Base-by-base conservation (phyloP, 2,888 invertebrate species). In the Lamellibrachia satsuma region DNA sequence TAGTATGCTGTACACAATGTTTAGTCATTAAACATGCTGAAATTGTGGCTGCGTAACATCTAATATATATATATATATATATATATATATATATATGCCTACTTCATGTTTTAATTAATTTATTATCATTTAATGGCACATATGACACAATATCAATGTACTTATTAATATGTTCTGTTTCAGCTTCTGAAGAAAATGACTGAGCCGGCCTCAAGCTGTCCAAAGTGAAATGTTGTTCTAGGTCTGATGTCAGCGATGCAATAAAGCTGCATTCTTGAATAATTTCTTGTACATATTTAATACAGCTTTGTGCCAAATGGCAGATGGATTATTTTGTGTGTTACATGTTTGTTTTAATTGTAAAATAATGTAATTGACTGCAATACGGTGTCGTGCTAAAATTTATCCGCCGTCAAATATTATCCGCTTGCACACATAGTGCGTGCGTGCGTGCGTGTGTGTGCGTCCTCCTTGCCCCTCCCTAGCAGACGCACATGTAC, bases 171-270 rank as follows among this genome's bases (percentile, higher is more conserved):
- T 75, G 75, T 22, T 75, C 75, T 22, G 22, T 75, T 75, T 75
- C 75, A 75, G 75, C n/a, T 75, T 75, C 75, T 75, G 75, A 75
- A 75, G 75, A 75, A 22, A 75, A 75, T n/a, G 75, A 75, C 22
- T 75, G n/a, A 15, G 22, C 22, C n/a, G 75, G 22, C 75, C 15
- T 22, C 75, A 75, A 15, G n/a, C 6, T 75, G 22, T 4, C 75
- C 75, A 75, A 75, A 6, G n/a, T 75, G 75, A 75, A 75, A 75
- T 75, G 75, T 75, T 75, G 22, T 75, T 75, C 75, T 75, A 75
- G n/a, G n/a, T 22, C 22, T 75, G 75, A n/a, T 22, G 22, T 75
- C 75, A 75, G 22, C 15, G 75, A 55, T 75, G 75, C 75, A 75
- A 3, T 75, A 15, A 75, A 75, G n/a, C 75, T 75, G 75, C 22